Evolutionary conservation across 2,797 vertebrate genomes (phyloP).

Genomic region (Chrysocyon brachyurus): DNA sequence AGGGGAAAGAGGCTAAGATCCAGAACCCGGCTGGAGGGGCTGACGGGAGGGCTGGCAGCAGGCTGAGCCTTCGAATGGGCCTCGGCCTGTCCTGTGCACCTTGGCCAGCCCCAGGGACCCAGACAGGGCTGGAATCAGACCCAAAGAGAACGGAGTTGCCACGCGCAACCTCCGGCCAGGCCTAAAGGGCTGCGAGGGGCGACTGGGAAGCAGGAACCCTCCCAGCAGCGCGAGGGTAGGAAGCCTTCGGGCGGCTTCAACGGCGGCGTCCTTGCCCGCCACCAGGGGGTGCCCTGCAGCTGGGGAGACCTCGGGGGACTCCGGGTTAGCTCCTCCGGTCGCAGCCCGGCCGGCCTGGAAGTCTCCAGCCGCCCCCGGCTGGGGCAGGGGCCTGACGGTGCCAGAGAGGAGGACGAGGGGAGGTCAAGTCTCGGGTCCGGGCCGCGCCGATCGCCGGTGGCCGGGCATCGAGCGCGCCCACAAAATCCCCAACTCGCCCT

Average conservation of each 20-base stretch:
- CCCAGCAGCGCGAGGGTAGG: rapidly evolving
- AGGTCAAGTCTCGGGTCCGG: not conserved
- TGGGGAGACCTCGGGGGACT: slow-evolving; percentile 58
- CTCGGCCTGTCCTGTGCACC: not conserved
- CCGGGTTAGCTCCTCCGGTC: not conserved
- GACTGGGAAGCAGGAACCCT: not conserved
- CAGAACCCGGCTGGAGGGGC: not conserved
- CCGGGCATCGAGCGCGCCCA: not conserved
- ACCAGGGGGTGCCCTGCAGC: slow-evolving; percentile 72
- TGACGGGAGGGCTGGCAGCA: not conserved
- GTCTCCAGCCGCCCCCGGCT: not conserved
- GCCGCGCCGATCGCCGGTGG: not conserved
- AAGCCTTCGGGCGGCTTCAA: not conserved
- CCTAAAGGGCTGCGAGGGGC: not conserved
- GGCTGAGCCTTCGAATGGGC: not conserved
- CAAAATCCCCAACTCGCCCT: not conserved
- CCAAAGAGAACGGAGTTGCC: not conserved
- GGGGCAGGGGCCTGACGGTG: not conserved
- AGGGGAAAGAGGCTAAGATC: not conserved
- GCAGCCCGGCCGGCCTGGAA: not conserved
- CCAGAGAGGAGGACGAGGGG: not conserved
- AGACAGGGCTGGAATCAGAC: not conserved
- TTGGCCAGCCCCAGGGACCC: not conserved
- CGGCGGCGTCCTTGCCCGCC: slow-evolving; percentile 14
- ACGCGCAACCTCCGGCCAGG: not conserved